These are phyloP conservation scores for Apeltes quadracus DNA, from an alignment of 2,113 vertebrate genomes.

Conservation along the genomic window DNA sequence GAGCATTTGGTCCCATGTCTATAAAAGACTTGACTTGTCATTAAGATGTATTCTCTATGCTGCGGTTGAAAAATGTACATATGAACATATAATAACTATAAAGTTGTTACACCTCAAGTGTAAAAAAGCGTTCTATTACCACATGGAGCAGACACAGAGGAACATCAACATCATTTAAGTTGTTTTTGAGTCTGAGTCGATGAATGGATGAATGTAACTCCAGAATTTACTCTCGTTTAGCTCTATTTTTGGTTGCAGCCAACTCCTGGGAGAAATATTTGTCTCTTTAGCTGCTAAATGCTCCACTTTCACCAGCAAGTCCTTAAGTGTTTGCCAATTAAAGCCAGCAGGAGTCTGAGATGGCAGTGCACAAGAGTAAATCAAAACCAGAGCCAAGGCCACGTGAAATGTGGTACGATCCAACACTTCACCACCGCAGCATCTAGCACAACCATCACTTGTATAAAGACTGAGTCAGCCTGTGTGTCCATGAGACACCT, in stretches of 20 bases:
- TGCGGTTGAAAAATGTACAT: background rate
- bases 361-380: too few relatives aligned
- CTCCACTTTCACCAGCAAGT: constrained; percentile 14
- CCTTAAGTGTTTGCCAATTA: background rate
- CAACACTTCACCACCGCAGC: background rate
- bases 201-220: constrained; percentile 1
- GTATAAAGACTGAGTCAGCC: background rate
- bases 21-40: background rate
- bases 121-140: background rate
- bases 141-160: background rate
- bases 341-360: background rate
- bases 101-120: background rate
- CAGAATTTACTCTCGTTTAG: background rate
- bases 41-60: background rate
- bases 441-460: background rate
- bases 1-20: background rate
- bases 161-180: background rate
- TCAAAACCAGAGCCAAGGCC: too few relatives aligned
- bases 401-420: too few relatives aligned
- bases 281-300: background rate
- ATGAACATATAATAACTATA: background rate
- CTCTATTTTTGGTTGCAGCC: constrained; percentile 1
- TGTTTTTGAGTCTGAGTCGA: background rate
- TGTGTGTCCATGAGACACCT: background rate
- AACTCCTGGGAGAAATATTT: background rate